Conservation (phyloP, 1,140 invertebrate genomes). For the Habropoda laboriosa region DNA sequence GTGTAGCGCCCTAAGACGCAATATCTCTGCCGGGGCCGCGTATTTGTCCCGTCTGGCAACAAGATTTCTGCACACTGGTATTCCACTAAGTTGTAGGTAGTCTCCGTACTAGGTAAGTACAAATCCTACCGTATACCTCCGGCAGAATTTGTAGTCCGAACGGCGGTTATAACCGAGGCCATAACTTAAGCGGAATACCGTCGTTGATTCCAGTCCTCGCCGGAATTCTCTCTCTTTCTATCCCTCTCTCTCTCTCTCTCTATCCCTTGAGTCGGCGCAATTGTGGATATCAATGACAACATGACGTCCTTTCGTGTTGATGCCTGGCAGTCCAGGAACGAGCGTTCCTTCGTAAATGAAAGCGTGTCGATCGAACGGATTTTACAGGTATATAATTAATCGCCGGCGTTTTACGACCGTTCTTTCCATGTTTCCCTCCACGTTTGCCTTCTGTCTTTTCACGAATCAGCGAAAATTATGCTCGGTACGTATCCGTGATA, state of each 20-base stretch:
- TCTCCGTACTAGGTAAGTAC: conserved; percentile 71
- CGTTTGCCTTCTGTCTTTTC: not conserved
- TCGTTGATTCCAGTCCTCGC: conserved; percentile 47
- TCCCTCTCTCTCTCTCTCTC: too few species aligned
- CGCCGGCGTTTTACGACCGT: not conserved
- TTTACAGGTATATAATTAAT: conserved; percentile 27
- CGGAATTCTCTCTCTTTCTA: conserved; percentile 53
- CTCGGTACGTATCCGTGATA: not conserved
- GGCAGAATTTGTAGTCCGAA: conserved; percentile 72
- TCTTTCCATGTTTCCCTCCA: not conserved
- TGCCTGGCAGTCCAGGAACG: not conserved
- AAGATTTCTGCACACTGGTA: conserved; percentile 66
- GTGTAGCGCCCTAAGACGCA: conserved; percentile 54
- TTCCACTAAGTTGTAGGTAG: conserved; percentile 65
- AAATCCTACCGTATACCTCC: conserved; percentile 66
- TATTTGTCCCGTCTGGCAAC: conserved; percentile 71
- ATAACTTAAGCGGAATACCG: conserved; percentile 68
- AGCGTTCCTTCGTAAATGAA: conserved; percentile 1
- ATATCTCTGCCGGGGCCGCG: conserved; percentile 59
- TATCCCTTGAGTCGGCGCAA: conserved; percentile 33
- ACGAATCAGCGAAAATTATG: not conserved
- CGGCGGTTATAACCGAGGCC: conserved; percentile 68
- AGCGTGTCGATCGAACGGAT: conserved; percentile 40
- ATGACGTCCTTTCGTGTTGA: conserved; percentile 46
- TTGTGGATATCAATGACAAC: conserved; percentile 60